These are phyloP conservation scores for Aepyceros melampus DNA, from an alignment of 2,113 vertebrate genomes.

Conservation along the genomic window DNA sequence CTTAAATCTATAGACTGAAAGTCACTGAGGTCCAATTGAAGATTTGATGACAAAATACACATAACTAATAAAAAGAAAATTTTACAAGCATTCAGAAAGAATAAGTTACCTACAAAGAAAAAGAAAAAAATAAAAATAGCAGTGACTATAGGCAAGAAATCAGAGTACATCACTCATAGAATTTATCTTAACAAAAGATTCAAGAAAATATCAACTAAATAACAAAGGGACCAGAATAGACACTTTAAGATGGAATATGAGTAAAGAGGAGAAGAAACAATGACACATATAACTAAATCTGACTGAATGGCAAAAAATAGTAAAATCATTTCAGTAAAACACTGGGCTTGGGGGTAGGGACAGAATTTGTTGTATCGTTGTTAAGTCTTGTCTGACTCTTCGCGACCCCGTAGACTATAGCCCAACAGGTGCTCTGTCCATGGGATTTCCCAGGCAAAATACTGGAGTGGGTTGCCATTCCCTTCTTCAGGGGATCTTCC, in stretches of 20 bases:
- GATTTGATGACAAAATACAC: neutral
- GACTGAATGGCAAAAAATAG: neutral
- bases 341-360: neutral
- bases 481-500: neutral
- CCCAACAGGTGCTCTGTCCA: neutral
- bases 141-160: neutral
- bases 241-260: neutral
- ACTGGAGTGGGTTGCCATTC: neutral
- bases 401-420: rapidly evolving
- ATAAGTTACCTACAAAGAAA: neutral
- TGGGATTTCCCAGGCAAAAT: neutral
- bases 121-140: neutral
- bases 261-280: neutral
- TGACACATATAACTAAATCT: neutral
- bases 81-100: neutral
- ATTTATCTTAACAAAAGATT: neutral
- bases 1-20: neutral
- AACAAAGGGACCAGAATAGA: neutral
- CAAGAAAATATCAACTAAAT: neutral
- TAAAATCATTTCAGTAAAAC: neutral
- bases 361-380: rapidly evolving
- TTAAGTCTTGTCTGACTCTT: neutral
- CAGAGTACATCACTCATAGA: neutral
- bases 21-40: neutral
- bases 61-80: neutral